Evolutionary conservation across 2,113 vertebrate genomes (phyloP), one percentile per base, ranked within the genome.

Genomic region (Raja brachyura): DNA sequence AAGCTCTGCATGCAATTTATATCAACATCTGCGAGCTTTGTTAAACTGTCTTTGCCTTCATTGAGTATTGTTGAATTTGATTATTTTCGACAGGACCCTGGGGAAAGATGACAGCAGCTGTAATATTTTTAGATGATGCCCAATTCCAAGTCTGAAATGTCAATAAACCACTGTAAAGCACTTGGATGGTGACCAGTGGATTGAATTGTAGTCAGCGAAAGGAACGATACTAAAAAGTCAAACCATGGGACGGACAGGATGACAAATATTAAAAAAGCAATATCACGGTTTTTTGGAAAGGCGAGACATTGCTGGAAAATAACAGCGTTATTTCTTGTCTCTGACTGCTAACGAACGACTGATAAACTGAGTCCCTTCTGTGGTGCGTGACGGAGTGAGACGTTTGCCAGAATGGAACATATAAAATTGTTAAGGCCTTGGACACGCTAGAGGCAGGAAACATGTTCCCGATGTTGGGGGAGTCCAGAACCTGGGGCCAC

Each of bases 51-150:
- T 54, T 73, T 66, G 9, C 13, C 18, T 28, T 92, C 66, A 92
- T 25, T 92, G 90, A 90, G 20, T 70, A 31, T 39, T 90, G 85
- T 61, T 88, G 85, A 68, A 66, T 90, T 90, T 90, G 39, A 92
- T 25, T 73, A 48, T 54, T 73, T 54, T 54, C 56, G 90, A 73
- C 68, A 54, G 90, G 70, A 33, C 86, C 86, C 63, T 90, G 86
- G 86, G 86, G 86, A 90, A 90, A 39, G n/a, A 90, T 90, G 85
- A 28, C 14, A 70, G 63, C 63, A 90, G 63, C 66, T 25, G 66
- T 39, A 92, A 73, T 92, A 92, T 54, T 92, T 92, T 92, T 73
- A 74, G 90, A 70, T 90, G 63, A 54, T 74, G 90, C 28, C 90
- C 33, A 13, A 70, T 48, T 92, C 90, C 4, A 39, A 92, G 20